Evolutionary conservation across 2,797 vertebrate genomes (phyloP).

Genomic region (Sarcophilus harrisii): DNA sequence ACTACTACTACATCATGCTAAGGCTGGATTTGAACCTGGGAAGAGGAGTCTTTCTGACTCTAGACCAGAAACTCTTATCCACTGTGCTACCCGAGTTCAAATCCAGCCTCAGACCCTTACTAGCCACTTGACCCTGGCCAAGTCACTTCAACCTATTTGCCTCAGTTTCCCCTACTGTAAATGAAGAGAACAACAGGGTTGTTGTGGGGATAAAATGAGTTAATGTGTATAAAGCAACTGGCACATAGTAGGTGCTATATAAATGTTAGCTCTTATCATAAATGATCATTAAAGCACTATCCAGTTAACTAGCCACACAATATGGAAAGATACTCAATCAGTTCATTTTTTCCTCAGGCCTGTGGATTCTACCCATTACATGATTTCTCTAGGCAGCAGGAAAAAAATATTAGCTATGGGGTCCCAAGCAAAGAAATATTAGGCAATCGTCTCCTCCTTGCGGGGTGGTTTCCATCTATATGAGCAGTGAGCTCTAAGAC

Average conservation of each 20-base stretch:
- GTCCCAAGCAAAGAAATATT: not conserved
- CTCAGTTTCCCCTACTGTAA: not conserved
- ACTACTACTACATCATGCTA: not conserved
- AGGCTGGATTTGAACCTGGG: not conserved
- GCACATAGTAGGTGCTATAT: not conserved
- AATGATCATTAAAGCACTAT: constrained; percentile 38
- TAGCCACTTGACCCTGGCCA: not conserved
- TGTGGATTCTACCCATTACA: not conserved
- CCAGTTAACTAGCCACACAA: not conserved
- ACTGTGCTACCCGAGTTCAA: no score
- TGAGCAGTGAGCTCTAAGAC: not conserved
- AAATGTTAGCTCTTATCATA: not conserved
- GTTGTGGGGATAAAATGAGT: not conserved
- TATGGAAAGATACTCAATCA: not conserved
- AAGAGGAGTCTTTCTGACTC: not conserved
- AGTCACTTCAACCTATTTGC: not conserved
- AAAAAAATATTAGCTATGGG: not conserved
- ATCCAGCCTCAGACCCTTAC: not conserved
- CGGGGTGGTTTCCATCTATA: not conserved
- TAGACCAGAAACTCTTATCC: not conserved
- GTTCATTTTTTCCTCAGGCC: not conserved
- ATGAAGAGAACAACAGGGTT: not conserved
- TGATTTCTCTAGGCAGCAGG: not conserved
- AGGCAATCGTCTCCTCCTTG: not conserved
- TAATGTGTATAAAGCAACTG: not conserved